Evolutionary conservation across 2,797 vertebrate genomes (phyloP), one percentile per base, ranked within the genome.

Genomic region (Tadarida brasiliensis): DNA sequence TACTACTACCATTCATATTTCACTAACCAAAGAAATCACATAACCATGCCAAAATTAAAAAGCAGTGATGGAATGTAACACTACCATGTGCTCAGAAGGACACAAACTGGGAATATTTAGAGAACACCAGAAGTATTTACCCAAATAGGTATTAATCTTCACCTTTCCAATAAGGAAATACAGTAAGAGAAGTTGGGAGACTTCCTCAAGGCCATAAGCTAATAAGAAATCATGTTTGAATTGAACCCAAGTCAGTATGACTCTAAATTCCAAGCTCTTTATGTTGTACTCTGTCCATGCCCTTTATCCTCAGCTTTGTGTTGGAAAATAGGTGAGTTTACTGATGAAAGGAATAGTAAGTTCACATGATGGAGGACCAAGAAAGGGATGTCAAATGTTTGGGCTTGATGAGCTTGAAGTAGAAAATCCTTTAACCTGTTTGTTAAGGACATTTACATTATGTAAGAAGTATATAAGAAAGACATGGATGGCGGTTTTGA

Each of bases 231-330:
- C 82, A n/a, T 56, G 30, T 84, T 56, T 90, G 39, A 90, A 57
- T 24, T 44, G 24, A 87, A 39, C 35, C 12, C n/a, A 84, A 78
- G 22, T 74, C 19, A 86, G 6, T 59, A 51, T 22, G 16, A 84
- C 12, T 70, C 80, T 80, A 39, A 93, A 93, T 39, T 24, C 12
- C 10, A 44, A 88, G 39, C 12, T 92, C 24, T 68, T 92, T 81
- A 81, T 47, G 6, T 70, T 20, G 0, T 2, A 44, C n/a, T 6
- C 20, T 59, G 17, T 54, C 20, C 7, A 28, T 65, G 17, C 28
- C 24, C 22, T 96, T 88, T 61, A 61, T 94, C 16, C 84, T 84
- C 80, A 91, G 44, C 19, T 93, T 84, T 57, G 24, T 19, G 26
- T 14, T 71, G 51, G 30, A 67, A 85, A 93, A 54, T 19, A 63